Conservation (phyloP, 1,140 invertebrate species). For the Ericerus pela region DNA sequence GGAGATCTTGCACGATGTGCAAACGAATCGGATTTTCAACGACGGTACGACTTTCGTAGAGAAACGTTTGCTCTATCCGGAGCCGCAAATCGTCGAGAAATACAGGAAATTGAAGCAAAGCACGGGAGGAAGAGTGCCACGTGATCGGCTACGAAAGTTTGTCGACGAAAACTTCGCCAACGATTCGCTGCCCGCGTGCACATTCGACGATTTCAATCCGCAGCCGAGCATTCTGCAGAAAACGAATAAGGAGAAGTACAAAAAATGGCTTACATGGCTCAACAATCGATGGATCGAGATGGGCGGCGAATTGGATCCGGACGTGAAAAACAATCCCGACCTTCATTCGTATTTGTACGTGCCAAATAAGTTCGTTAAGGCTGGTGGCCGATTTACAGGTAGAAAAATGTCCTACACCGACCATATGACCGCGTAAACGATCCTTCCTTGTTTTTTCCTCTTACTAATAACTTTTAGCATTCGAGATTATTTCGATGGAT, state of each 20-base stretch:
- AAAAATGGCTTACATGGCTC: constrained; percentile 39
- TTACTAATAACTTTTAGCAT: too few relatives aligned
- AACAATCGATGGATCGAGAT: constrained; percentile 55
- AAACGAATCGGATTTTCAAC: background rate
- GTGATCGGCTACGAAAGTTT: constrained; percentile 30
- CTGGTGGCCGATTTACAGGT: constrained; percentile 68
- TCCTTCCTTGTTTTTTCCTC: too few relatives aligned
- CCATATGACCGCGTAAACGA: too few relatives aligned
- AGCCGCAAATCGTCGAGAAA: background rate
- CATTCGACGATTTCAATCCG: constrained; percentile 45
- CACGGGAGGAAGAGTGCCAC: constrained; percentile 12
- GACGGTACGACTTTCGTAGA: background rate
- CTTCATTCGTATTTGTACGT: constrained; percentile 57
- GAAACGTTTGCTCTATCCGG: background rate
- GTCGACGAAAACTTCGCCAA: constrained; percentile 32
- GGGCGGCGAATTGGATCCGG: constrained; percentile 45
- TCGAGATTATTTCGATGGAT: too few relatives aligned
- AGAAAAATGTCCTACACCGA: too few relatives aligned
- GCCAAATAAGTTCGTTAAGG: constrained; percentile 64
- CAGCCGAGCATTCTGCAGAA: constrained; percentile 42
- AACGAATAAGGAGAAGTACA: constrained; percentile 44
- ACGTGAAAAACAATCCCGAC: constrained; percentile 43
- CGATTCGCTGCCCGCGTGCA: constrained; percentile 30
- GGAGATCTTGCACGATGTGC: background rate
- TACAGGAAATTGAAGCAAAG: background rate